Evolutionary conservation across 2,888 invertebrate genomes (phyloP).

Genomic region (Acronicta psi): DNA sequence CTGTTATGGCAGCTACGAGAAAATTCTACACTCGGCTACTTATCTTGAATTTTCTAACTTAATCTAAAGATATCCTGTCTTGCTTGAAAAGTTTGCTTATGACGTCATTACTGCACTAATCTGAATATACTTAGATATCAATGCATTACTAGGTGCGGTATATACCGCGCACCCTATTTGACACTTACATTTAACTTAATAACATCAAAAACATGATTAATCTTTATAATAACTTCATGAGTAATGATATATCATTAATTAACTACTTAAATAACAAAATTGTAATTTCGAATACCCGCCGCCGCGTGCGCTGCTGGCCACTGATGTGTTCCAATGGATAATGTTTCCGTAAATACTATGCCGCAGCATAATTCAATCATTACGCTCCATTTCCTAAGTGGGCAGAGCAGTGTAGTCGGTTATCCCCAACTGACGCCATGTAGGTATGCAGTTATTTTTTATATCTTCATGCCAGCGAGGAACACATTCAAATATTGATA

Average conservation of each 20-base stretch:
- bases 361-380: slow-evolving; percentile 53
- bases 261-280: slow-evolving; percentile 12
- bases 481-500: too few relatives aligned
- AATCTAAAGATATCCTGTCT: slow-evolving; percentile 31
- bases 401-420: slow-evolving; percentile 37
- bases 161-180: too few relatives aligned
- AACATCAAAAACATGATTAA: background rate
- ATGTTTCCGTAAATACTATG: slow-evolving; percentile 45
- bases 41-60: slow-evolving; percentile 19
- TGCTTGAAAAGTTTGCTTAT: slow-evolving; percentile 25
- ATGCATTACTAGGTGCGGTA: too few relatives aligned
- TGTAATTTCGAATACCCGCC: slow-evolving; percentile 16
- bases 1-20: slow-evolving; percentile 35
- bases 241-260: background rate
- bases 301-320: slow-evolving; percentile 10
- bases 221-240: background rate
- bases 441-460: too few relatives aligned
- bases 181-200: background rate
- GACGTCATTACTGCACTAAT: slow-evolving; percentile 36
- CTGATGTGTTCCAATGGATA: slow-evolving; percentile 50
- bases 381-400: slow-evolving; percentile 43
- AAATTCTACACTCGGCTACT: slow-evolving; percentile 11
- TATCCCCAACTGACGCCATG: too few relatives aligned
- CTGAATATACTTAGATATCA: too few relatives aligned
- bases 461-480: too few relatives aligned